Base-by-base conservation (phyloP, 1,140 invertebrate species). In the Harlomillsia oculata region DNA sequence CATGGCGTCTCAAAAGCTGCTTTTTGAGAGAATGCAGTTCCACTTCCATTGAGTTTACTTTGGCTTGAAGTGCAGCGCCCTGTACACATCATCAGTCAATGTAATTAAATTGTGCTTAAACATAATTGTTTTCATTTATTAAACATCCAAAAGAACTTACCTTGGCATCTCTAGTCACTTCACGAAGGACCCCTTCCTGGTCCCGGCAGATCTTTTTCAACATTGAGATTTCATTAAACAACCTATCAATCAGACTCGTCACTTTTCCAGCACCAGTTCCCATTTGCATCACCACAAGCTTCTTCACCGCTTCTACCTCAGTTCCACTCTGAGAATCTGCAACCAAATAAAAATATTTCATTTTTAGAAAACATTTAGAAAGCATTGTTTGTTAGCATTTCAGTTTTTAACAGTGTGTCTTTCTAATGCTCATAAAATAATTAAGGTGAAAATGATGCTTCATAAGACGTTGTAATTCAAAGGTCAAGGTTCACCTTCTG, bases 11-110 rank as follows among this genome's bases (percentile, higher is more conserved):
- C 20, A 62, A 34, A 37, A 62, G 32, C 34, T 62, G 60, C 55
- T 62, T 62, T 43, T 62, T 62, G 18, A 62, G 28, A 18, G 55
- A 62, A 43, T 58, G 60, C 40, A 62, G 45, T 44, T 62, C 60
- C n/a, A 56, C 55, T 46, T 62, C 60, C 55, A 62, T 62, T 40
- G 60, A 50, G 18, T 58, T 62, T 37, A 60, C 55, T 56, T 62
- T 62, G 36, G 37, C 50, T 62, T 62, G 55, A n/a, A 57, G 51
- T 45, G 57, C 60, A 28, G 32, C 51, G 29, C 55, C 45, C 25
- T 50, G 43, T 14, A 51, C 28, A 44, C 39, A 39, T 20, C 28
- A 25, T n/a, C n/a, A n/a, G n/a, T n/a, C n/a, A n/a, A n/a, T n/a
- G n/a, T n/a, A n/a, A n/a, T n/a, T n/a, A n/a, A n/a, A n/a, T n/a